Evolutionary conservation across 2,797 vertebrate genomes (phyloP), one percentile per base, ranked within the genome.

Genomic region (Acanthurus leucopareius): DNA sequence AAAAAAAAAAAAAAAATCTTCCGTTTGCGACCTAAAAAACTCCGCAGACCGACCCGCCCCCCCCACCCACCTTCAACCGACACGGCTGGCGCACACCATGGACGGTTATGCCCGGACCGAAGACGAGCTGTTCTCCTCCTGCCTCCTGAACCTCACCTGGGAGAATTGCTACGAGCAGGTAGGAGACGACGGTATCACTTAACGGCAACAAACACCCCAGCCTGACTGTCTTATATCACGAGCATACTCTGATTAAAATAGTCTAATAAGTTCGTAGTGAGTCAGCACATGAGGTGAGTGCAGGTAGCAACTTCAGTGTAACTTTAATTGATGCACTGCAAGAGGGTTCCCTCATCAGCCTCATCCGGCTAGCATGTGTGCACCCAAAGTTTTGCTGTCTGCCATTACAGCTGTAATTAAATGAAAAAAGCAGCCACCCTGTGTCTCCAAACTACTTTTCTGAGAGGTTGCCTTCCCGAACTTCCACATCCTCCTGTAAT

Each of bases 141-240:
- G 96, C 94, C 96, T 98, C 85, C 94, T 95, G 89, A 97, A 96
- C 96, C 97, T 97, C 95, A 97, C 97, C 94, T 97, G 97, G 96
- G 97, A 98, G 94, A 96, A 92, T 89, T 95, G 96, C 94, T 95
- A 93, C 94, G 96, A 95, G 95, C 97, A 98, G 97, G 98, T 99
- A 97, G 95, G 88, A 77, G 84, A 11, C 61, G 49, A 69, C 54
- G 28, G 28, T 32, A 32, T 28, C 28, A 32, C 28, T 28, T 28
- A 28, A 28, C 28, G 28, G 28, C 28, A 28, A 28, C 2, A 28
- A 28, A 28, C 3, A 2, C 28, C 28, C 28, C 28, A 32, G 28
- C 5, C 28, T 11, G 52, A 72, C 58, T 56, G 52, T 25, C 42
- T 65, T 15, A 48, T 17, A 10, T 5, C 17, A 19, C 17, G 6